A percentile compares a stretch with the other conserved stretches of the same genome.
Evolutionary conservation across 2,888 invertebrate genomes (phyloP).

Genomic region (Neelides folsomi): DNA sequence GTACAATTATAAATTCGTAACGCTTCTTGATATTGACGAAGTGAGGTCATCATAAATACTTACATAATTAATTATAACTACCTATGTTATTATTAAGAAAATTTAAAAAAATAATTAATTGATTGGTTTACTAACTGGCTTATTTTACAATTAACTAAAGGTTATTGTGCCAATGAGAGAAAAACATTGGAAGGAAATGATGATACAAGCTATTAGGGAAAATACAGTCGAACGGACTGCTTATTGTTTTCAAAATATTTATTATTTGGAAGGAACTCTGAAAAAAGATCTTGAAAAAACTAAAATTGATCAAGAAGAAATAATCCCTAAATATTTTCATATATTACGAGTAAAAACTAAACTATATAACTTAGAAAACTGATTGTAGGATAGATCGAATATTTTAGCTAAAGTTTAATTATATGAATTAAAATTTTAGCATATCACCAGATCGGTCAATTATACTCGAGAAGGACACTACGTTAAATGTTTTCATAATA

Average conservation of each 20-base stretch:
- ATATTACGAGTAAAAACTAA: conserved; percentile 28
- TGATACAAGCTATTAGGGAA: too few species aligned
- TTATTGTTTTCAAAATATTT: conserved; percentile 36
- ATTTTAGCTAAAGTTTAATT: too few species aligned
- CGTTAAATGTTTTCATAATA: conserved; percentile 37
- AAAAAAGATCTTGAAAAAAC: not conserved
- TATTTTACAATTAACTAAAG: too few species aligned
- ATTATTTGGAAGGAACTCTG: conserved; percentile 38
- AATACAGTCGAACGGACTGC: too few species aligned
- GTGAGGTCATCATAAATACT: conserved; percentile 35
- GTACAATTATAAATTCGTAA: conserved; percentile 36
- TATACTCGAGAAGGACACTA: conserved; percentile 36
- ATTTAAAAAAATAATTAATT: too few species aligned
- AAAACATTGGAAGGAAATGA: too few species aligned
- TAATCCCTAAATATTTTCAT: conserved; percentile 35
- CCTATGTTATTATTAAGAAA: too few species aligned
- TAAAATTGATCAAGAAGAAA: not conserved
- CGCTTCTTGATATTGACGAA: conserved; percentile 41
- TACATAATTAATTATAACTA: conserved; percentile 33
- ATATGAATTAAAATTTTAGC: conserved; percentile 16
- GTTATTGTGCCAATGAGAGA: too few species aligned
- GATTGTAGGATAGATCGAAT: too few species aligned
- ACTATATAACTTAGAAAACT: too few species aligned
- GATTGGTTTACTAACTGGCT: too few species aligned
- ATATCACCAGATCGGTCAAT: conserved; percentile 35